Evolutionary conservation across 2,797 vertebrate species (phyloP), one percentile per base, ranked within the genome.

Genomic region (Melanotaenia maccullochi): DNA sequence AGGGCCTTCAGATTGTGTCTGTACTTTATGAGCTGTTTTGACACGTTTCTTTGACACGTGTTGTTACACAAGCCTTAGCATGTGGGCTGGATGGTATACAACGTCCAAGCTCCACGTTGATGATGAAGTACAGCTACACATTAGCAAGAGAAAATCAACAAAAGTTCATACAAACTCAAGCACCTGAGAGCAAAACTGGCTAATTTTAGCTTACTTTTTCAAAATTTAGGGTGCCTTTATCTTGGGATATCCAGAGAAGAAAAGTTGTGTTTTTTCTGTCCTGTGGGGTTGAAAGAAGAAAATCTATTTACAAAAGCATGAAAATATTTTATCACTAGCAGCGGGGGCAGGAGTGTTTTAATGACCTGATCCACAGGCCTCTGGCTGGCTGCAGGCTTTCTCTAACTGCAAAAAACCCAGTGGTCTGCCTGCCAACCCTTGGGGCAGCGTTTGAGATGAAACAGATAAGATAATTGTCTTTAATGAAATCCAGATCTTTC

Each of bases 381-480:
- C 96, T 95, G 94, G 95, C 95, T 95, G 92, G 93, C 93, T 92
- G 91, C 85, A 91, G 93, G 93, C 94, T 96, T 94, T 96, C 95
- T 96, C 93, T 95, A 96, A 97, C 95, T 96, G 94, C 95, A 96
- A 92, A 95, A 95, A 87, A 95, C 90, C 93, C 95, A 94, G 95
- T 94, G 95, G 94, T 94, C 93, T 92, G 94, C 96, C 95, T 97
- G 96, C 96, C 96, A 97, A 96, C 96, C 96, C 96, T 95, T 94
- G 94, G 97, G 96, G 96, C 96, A 97, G 95, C 93, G 92, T 90
- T 90, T 95, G 96, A 97, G 97, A 99, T 97, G 96, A 99, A 99
- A 97, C 96, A 98, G 97, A 99, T 98, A 99, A 99, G 97, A 99
- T 97, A 97, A 99, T 99, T 98, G 96, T 96, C 94, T 96, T 89